Evolutionary conservation across 2,888 invertebrate genomes (phyloP).

Genomic region (Agelastica alni): DNA sequence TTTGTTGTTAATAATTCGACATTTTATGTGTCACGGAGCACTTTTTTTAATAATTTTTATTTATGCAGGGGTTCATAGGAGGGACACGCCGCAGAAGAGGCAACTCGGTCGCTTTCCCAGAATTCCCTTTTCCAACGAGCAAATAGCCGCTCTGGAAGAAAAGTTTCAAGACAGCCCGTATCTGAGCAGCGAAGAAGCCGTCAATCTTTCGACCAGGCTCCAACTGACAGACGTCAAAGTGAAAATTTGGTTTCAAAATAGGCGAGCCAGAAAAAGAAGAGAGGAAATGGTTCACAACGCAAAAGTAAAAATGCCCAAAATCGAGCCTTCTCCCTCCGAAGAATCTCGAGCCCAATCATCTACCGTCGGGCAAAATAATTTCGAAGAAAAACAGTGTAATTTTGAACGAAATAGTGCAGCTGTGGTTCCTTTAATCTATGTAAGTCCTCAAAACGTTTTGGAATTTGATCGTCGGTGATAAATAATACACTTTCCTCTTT

Average conservation of each 20-base stretch:
- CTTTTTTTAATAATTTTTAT: no score
- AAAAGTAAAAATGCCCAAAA: constrained; percentile 12
- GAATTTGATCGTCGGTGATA: constrained; percentile 20
- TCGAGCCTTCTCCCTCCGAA: not conserved
- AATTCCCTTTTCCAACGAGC: constrained; percentile 74
- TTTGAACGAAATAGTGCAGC: not conserved
- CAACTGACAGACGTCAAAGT: constrained; percentile 73
- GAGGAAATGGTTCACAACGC: constrained; percentile 54
- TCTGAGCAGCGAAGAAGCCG: constrained; percentile 70
- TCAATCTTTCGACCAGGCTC: constrained; percentile 65
- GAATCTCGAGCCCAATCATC: not conserved
- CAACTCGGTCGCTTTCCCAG: constrained; percentile 69
- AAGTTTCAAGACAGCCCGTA: constrained; percentile 71
- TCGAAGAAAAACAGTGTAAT: not conserved
- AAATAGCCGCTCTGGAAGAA: constrained; percentile 69
- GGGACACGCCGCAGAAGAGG: constrained; percentile 58
- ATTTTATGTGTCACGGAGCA: no score
- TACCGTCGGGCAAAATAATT: not conserved
- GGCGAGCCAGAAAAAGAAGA: constrained; percentile 74
- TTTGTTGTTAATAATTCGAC: no score
- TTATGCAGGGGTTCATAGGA: constrained; percentile 51
- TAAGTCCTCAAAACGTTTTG: constrained; percentile 11
- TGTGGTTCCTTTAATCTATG: constrained; percentile 14
- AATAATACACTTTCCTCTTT: not conserved
- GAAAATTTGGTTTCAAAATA: constrained; percentile 83